Evolutionary conservation across 2,113 vertebrate species (phyloP).

Genomic region (Cyphomyrus discorhynchus): DNA sequence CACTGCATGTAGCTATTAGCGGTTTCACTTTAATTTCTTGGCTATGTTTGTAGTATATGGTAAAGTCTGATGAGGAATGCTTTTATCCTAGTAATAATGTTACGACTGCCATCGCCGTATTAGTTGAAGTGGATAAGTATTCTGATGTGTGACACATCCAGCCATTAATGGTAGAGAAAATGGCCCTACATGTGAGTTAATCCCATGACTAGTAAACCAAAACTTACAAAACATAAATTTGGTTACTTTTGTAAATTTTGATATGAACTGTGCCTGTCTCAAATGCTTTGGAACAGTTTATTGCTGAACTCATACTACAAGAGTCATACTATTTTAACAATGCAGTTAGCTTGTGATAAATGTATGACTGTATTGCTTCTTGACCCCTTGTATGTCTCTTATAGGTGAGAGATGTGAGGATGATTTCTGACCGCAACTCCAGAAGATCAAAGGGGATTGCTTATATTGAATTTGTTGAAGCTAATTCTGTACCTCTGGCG

Average conservation of each 20-base stretch:
- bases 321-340: neutral
- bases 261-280: neutral
- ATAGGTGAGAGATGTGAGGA: slow-evolving; percentile 90
- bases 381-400: neutral
- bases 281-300: neutral
- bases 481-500: slow-evolving; percentile 90
- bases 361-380: neutral
- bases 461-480: slow-evolving; percentile 91
- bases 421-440: slow-evolving; percentile 97
- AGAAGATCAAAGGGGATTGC: slow-evolving; percentile 94
- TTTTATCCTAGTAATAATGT: neutral
- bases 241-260: neutral
- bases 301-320: neutral
- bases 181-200: neutral
- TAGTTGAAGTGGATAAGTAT: neutral
- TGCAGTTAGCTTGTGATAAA: neutral
- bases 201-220: neutral
- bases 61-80: neutral
- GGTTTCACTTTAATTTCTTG: neutral
- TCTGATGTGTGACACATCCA: neutral
- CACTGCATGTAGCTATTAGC: neutral
- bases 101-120: neutral
- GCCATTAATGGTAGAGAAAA: neutral
- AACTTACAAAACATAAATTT: neutral
- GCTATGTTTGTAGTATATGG: neutral